Evolutionary conservation across 2,113 vertebrate genomes (phyloP).

Genomic region (Microcebus ravelobensis): DNA sequence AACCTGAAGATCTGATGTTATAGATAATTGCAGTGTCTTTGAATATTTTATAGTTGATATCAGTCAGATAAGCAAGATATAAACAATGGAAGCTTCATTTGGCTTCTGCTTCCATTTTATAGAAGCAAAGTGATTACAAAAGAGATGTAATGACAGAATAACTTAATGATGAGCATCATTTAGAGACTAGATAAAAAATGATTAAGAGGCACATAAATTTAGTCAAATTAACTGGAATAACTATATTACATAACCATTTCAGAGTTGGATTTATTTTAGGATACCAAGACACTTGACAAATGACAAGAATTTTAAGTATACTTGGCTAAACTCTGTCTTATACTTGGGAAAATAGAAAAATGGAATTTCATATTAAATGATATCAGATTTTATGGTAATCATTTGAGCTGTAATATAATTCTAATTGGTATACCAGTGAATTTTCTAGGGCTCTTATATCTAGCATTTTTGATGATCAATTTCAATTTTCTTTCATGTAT

Average conservation of each 20-base stretch:
- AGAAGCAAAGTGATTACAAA: slow-evolving; percentile 2
- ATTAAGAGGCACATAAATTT: neutral
- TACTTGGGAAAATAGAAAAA: slow-evolving; percentile 63
- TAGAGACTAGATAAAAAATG: slow-evolving; percentile 25
- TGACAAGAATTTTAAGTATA: slow-evolving; percentile 69
- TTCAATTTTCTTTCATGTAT: slow-evolving; percentile 63
- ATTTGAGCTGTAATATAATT: slow-evolving; percentile 70
- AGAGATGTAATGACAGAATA: neutral
- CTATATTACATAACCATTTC: slow-evolving; percentile 36
- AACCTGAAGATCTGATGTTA: neutral
- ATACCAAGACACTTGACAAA: slow-evolving; percentile 56
- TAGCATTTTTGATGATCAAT: slow-evolving; percentile 66
- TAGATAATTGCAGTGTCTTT: neutral
- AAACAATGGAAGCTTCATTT: neutral
- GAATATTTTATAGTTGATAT: neutral
- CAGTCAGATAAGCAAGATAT: neutral
- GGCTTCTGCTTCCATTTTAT: slow-evolving; percentile 15
- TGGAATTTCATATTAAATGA: slow-evolving; percentile 59
- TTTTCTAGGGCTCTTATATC: slow-evolving; percentile 68
- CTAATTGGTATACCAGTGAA: slow-evolving; percentile 68
- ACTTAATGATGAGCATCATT: slow-evolving; percentile 23
- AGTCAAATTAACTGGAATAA: slow-evolving; percentile 45
- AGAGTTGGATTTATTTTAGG: slow-evolving; percentile 63
- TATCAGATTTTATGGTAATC: slow-evolving; percentile 68
- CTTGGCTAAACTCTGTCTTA: slow-evolving; percentile 47